Percentiles rank a stretch among this genome's conserved stretches.
phyloP scores from a whole-genome alignment of 2,797 vertebrate genomes.

The Muscicapa comitata region DNA sequence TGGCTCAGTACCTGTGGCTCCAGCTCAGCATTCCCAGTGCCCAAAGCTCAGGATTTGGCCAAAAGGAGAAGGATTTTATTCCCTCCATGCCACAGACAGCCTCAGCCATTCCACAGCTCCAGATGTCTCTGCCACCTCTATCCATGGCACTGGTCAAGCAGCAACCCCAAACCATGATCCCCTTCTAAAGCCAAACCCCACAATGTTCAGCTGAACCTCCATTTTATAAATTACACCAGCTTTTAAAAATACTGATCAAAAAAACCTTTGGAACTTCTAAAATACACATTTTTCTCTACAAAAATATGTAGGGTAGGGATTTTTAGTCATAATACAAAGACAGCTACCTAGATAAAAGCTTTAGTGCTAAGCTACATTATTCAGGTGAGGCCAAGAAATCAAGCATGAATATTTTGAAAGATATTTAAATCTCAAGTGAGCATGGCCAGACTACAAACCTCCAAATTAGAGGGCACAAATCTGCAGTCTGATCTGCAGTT shows the following conservation, averaged over 20 bases:
- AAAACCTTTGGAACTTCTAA: neutral
- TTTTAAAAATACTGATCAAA: neutral
- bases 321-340: neutral
- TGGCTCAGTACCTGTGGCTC: neutral
- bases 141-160: neutral
- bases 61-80: neutral
- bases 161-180: neutral
- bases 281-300: neutral
- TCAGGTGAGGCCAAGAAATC: neutral
- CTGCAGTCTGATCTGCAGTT: neutral
- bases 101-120: neutral
- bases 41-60: neutral
- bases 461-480: neutral
- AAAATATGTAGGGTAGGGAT: neutral
- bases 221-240: too few relatives aligned
- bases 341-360: neutral
- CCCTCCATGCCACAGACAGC: neutral
- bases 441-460: neutral
- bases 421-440: neutral
- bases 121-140: rapidly evolving
- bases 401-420: neutral
- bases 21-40: neutral
- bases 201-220: neutral
- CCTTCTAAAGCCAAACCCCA: neutral
- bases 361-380: neutral